These are phyloP conservation scores for Pelmatolapia mariae DNA, from an alignment of 2,113 vertebrate species.

Conservation along the genomic window DNA sequence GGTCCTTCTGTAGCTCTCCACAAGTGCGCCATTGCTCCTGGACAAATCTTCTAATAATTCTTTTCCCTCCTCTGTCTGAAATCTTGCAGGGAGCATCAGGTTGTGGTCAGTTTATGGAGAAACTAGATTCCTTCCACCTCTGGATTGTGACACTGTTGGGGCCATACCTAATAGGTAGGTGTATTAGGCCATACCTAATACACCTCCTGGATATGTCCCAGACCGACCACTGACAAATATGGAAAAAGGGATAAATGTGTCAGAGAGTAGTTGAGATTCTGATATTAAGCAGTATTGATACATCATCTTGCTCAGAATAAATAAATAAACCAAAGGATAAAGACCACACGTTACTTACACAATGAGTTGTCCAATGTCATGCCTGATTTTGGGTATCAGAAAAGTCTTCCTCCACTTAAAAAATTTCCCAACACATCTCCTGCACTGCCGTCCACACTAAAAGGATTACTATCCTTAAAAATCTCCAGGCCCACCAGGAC, in stretches of 20 bases:
- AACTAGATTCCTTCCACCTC: neutral
- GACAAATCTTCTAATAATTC: neutral
- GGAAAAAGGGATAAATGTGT: too few relatives aligned
- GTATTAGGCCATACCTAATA: too few relatives aligned
- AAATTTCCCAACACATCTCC: slow-evolving; percentile 73
- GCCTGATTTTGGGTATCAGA: slow-evolving; percentile 49
- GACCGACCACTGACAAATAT: too few relatives aligned
- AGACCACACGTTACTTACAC: slow-evolving; percentile 62
- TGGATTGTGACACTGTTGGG: neutral
- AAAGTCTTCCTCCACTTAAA: slow-evolving; percentile 68
- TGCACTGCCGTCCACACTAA: slow-evolving; percentile 61
- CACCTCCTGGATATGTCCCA: too few relatives aligned
- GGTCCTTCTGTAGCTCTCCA: neutral
- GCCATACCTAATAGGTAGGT: too few relatives aligned
- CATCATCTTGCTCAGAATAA: too few relatives aligned
- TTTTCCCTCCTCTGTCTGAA: neutral
- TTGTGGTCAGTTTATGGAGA: neutral
- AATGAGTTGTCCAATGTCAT: slow-evolving; percentile 78
- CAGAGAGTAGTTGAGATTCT: too few relatives aligned
- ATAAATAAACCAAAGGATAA: too few relatives aligned
- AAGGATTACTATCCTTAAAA: slow-evolving; percentile 73
- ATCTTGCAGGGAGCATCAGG: neutral
- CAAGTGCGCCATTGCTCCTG: neutral
- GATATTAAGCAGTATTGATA: too few relatives aligned
- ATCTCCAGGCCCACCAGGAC: slow-evolving; percentile 78